phyloP scores from a whole-genome alignment of 2,797 vertebrate genomes.

The Phrynocephalus vlangalii region DNA sequence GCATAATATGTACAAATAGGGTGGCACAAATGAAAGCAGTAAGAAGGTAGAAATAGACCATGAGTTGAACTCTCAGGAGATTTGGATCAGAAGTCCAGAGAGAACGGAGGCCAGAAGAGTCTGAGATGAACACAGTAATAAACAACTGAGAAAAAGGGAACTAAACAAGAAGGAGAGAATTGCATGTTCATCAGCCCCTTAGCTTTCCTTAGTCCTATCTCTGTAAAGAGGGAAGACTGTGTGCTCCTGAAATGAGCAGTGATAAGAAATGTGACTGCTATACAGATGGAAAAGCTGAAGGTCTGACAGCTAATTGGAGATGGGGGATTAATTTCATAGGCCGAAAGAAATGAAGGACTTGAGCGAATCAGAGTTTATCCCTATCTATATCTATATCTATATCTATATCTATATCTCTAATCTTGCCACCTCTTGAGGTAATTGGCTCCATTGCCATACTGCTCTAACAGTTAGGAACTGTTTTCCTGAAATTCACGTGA shows the following conservation, averaged over 20 bases:
- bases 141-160: background rate
- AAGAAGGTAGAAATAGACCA: background rate
- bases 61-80: background rate
- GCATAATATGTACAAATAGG: background rate
- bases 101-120: background rate
- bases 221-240: background rate
- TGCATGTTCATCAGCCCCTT: background rate
- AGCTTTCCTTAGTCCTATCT: background rate
- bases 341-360: background rate
- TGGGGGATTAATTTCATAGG: background rate
- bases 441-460: too few species aligned
- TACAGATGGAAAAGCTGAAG: background rate
- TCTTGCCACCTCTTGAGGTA: too few species aligned
- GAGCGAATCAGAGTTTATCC: background rate
- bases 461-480: too few species aligned
- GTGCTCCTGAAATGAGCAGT: background rate
- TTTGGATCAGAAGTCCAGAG: background rate
- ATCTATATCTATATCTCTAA: too few species aligned
- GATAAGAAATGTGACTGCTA: background rate
- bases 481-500: too few species aligned
- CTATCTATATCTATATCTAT: too few species aligned
- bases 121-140: background rate
- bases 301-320: background rate
- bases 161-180: background rate
- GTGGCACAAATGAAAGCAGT: background rate